Conservation (phyloP, 2,888 invertebrate genomes). For the Xestoiulus laeticollis region DNA sequence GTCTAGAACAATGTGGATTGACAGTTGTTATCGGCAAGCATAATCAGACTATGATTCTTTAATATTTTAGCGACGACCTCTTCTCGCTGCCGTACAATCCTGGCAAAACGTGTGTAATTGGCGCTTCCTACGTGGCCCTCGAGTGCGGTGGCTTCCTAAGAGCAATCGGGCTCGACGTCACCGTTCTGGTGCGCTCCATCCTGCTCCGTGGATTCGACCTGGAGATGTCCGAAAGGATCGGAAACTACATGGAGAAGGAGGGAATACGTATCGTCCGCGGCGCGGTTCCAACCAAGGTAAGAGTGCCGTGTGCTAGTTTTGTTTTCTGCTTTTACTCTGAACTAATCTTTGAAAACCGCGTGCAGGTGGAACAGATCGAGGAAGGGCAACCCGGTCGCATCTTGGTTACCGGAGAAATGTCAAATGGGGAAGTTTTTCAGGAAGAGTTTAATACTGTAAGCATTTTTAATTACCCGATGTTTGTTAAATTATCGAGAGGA, state of each 20-base stretch:
- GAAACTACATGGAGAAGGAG: constrained; percentile 66
- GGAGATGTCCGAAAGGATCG: constrained; percentile 69
- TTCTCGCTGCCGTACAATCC: constrained; percentile 68
- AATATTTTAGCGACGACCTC: constrained; percentile 68
- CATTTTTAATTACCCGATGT: background rate
- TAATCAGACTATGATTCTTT: background rate
- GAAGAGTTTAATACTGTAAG: constrained; percentile 70
- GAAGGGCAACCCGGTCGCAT: constrained; percentile 63
- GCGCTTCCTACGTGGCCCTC: constrained; percentile 71
- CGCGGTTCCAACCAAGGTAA: constrained; percentile 64
- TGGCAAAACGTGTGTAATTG: constrained; percentile 70
- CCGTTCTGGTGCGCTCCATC: constrained; percentile 65
- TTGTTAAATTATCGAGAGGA: constrained; percentile 48
- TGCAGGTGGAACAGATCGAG: constrained; percentile 72
- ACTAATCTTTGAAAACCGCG: constrained; percentile 47
- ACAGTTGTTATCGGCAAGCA: too few relatives aligned
- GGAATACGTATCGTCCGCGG: constrained; percentile 67
- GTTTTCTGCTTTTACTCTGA: background rate
- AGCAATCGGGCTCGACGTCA: constrained; percentile 66
- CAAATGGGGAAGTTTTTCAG: constrained; percentile 62
- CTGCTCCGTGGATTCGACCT: constrained; percentile 71
- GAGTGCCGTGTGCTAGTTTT: background rate
- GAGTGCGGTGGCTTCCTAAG: constrained; percentile 71
- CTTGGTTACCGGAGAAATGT: constrained; percentile 63
- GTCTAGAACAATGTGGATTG: too few relatives aligned